phyloP scores from a whole-genome alignment of 2,888 invertebrate species.

The Aleiodes alternator region DNA sequence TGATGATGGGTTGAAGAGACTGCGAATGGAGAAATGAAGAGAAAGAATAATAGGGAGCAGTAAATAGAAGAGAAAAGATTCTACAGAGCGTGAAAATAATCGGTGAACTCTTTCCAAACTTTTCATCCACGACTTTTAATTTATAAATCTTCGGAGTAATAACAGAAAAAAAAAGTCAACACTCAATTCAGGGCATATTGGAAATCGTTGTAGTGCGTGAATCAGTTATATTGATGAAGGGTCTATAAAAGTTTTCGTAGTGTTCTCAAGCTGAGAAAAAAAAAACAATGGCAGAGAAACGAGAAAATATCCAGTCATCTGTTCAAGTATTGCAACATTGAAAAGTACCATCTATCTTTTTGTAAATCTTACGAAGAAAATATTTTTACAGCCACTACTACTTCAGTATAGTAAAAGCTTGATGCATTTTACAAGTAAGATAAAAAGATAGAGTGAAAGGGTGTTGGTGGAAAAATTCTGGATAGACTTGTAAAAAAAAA shows the following conservation, averaged over 20 bases:
- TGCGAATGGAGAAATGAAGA: background rate
- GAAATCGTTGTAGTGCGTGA: slow-evolving; percentile 3
- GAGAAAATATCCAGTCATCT: slow-evolving; percentile 4
- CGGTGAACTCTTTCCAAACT: too few species aligned
- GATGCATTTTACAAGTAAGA: slow-evolving; percentile 22
- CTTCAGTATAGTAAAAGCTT: slow-evolving; percentile 7
- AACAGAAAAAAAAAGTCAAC: background rate
- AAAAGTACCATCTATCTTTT: slow-evolving; percentile 20
- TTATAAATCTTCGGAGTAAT: too few species aligned
- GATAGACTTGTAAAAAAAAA: slow-evolving; percentile 38
- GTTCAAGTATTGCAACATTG: slow-evolving; percentile 15
- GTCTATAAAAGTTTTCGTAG: too few species aligned
- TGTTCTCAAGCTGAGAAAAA: background rate
- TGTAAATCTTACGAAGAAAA: slow-evolving; percentile 13
- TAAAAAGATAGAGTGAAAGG: background rate
- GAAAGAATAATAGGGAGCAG: background rate
- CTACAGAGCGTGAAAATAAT: background rate
- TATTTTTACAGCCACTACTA: slow-evolving; percentile 27
- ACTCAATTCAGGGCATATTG: background rate
- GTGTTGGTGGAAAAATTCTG: slow-evolving; percentile 6
- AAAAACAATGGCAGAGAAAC: background rate
- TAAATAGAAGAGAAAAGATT: background rate
- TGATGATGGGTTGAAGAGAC: background rate
- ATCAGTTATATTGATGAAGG: background rate
- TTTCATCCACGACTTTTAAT: too few species aligned